A percentile compares a stretch with the other conserved stretches of the same genome.
phyloP scores from a whole-genome alignment of 1,140 invertebrate species.

The Contarinia nasturtii region DNA sequence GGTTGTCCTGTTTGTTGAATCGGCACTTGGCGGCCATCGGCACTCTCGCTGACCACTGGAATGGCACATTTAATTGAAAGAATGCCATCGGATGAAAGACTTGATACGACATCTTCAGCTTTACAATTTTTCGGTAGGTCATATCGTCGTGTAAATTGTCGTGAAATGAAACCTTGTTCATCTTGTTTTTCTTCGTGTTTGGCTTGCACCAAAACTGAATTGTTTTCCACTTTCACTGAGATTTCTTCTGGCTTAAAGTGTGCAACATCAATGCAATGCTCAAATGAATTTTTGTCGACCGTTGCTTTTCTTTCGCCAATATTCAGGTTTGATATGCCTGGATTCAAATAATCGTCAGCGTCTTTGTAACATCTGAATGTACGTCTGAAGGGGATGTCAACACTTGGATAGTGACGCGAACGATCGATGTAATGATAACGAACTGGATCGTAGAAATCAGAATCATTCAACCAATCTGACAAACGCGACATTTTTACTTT shows the following conservation, averaged over 20 bases:
- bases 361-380: not conserved
- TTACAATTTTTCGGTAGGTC: conserved; percentile 31
- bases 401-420: not conserved
- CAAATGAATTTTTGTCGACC: conserved; percentile 46
- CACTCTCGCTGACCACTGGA: conserved; percentile 33
- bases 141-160: conserved; percentile 54
- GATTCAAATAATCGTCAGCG: not conserved
- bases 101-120: conserved; percentile 49
- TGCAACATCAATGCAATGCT: conserved; percentile 55
- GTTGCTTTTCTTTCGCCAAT: conserved; percentile 26
- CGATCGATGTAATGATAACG: not conserved
- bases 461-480: too few species aligned
- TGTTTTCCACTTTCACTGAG: conserved; percentile 56
- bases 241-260: conserved; percentile 72
- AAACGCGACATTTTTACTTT: too few species aligned
- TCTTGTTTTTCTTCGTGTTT: conserved; percentile 60
- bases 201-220: conserved; percentile 46
- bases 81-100: conserved; percentile 55
- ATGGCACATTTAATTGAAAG: conserved; percentile 33
- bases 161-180: conserved; percentile 50
- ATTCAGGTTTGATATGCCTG: not conserved
- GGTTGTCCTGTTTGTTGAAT: conserved; percentile 12
- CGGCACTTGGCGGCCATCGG: conserved; percentile 13
- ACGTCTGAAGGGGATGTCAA: not conserved
- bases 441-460: not conserved